phyloP scores from a whole-genome alignment of 1,140 invertebrate species.

The Neomicropteryx cornuta region DNA sequence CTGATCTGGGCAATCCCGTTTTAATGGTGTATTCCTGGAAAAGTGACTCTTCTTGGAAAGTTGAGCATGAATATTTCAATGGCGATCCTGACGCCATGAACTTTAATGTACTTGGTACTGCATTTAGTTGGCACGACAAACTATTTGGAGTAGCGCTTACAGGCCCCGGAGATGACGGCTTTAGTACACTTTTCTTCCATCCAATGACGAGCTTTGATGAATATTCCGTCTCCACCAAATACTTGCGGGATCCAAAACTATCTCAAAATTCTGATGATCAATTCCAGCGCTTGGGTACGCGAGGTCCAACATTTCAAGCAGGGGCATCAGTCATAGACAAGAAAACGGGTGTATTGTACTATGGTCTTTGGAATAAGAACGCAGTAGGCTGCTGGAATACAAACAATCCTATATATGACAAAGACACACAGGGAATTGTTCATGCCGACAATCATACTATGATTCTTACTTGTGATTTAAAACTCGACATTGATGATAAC shows the following conservation, averaged over 20 bases:
- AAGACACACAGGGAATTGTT: constrained; percentile 54
- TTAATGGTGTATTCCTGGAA: constrained; percentile 61
- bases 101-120: constrained; percentile 57
- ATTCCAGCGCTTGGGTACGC: constrained; percentile 54
- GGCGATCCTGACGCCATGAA: constrained; percentile 55
- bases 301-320: constrained; percentile 60
- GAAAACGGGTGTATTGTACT: constrained; percentile 60
- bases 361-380: constrained; percentile 62
- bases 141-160: constrained; percentile 59
- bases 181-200: constrained; percentile 65
- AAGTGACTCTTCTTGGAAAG: constrained; percentile 52
- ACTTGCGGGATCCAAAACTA: constrained; percentile 46
- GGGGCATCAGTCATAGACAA: constrained; percentile 61
- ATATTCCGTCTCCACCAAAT: constrained; percentile 55
- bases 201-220: constrained; percentile 62
- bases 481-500: constrained; percentile 57
- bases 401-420: constrained; percentile 47
- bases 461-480: constrained; percentile 68
- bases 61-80: constrained; percentile 59
- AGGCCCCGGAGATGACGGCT: constrained; percentile 48
- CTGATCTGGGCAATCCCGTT: constrained; percentile 52
- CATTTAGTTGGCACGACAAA: constrained; percentile 66
- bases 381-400: constrained; percentile 70
- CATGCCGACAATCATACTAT: constrained; percentile 59
- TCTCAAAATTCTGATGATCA: constrained; percentile 44